Base-by-base conservation (phyloP, 1,140 invertebrate species). In the Drosophila seguyi region DNA sequence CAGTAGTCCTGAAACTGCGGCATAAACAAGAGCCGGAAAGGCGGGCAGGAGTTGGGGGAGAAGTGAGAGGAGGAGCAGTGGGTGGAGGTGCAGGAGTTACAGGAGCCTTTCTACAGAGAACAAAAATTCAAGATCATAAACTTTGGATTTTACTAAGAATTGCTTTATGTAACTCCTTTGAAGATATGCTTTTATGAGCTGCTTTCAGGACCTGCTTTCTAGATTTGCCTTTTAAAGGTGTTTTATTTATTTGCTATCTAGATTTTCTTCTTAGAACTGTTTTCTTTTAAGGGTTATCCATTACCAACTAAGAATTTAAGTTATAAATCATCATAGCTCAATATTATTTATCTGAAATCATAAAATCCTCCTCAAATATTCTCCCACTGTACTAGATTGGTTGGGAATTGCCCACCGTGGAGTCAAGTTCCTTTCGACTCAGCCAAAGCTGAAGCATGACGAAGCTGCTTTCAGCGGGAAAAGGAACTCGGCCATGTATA, bases 401-500 rank as follows among this genome's bases (percentile, higher is more conserved):
- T 34, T 42, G 27, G 20, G 25, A 25, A 44, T 14, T 27, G 1
- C 39, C 31, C 29, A 27, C 14, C 39, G 13, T 42, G 74, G 60
- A 67, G 73, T 25, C 50, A 77, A 58, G 60, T 61, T 50, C 52
- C 56, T 59, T 75, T 77, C 45, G 41, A 22, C 50, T 73, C 57
- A 52, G 41, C 27, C 69, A 29, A 20, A 53, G 57, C 73, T 65
- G 44, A 56, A 75, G 61, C 34, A 38, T 74, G 58, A 75, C 42
- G 73, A 68, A 77, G 74, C 73, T 59, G 73, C 73, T 77, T 69
- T 71, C 65, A 44, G 50, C 57, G 39, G 50, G 41, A 58, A 42
- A 58, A 78, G 62, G 75, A 78, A 71, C 65, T 63, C 61, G 81
- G 67, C 77, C 81, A 80, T 85, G 81, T 81, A 86, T 79, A 87